These are phyloP conservation scores for Bradypodion ventrale DNA, from an alignment of 2,797 vertebrate genomes.

Conservation along the genomic window DNA sequence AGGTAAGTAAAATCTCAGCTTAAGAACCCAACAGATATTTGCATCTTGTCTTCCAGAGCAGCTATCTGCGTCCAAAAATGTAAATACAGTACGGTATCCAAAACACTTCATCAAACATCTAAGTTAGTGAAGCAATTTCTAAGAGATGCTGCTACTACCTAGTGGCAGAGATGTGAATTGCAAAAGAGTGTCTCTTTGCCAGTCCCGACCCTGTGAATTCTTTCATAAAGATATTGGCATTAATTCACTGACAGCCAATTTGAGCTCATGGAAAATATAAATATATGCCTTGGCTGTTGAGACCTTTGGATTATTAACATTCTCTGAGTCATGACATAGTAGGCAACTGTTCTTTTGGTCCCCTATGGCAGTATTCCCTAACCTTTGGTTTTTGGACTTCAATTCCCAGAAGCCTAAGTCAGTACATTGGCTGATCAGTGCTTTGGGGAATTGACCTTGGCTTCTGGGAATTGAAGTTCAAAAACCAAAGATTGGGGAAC, in stretches of 20 bases:
- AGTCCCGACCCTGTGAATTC: not conserved
- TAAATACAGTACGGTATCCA: not conserved
- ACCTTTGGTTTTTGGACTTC: too few species aligned
- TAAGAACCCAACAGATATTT: slow-evolving; percentile 41
- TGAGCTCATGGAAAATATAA: not conserved
- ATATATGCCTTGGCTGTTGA: not conserved
- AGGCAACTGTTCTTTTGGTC: not conserved
- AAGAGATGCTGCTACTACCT: slow-evolving; percentile 64
- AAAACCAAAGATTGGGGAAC: too few species aligned
- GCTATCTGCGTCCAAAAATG: not conserved
- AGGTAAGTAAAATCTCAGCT: not conserved
- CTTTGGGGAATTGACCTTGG: too few species aligned
- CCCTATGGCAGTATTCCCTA: not conserved
- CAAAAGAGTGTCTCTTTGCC: not conserved
- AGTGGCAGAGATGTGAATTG: slow-evolving; percentile 62
- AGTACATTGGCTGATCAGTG: too few species aligned
- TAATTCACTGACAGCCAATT: not conserved
- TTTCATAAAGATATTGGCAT: not conserved
- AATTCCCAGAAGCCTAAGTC: too few species aligned
- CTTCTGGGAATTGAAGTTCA: too few species aligned
- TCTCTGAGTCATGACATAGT: not conserved
- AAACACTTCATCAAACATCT: not conserved
- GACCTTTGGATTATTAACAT: not conserved
- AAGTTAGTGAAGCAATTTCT: slow-evolving; percentile 7
- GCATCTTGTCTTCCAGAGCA: slow-evolving; percentile 5